phyloP scores from a whole-genome alignment of 2,113 vertebrate genomes.

The Cynoglossus semilaevis region DNA sequence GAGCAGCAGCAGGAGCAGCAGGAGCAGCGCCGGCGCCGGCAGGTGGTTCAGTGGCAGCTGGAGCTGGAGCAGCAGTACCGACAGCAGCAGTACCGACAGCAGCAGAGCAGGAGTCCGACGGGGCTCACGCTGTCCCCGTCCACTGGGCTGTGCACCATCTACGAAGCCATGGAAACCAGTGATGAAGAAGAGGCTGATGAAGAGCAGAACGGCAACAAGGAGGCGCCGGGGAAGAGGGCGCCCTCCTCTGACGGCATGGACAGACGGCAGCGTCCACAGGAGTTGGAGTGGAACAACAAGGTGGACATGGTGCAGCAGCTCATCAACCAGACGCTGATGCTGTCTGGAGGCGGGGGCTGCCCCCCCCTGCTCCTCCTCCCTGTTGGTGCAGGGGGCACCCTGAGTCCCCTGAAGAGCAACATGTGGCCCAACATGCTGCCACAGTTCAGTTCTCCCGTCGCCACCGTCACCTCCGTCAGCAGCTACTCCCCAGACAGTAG shows the following conservation, averaged over 20 bases:
- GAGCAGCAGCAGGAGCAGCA: constrained; percentile 67
- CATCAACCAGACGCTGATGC: constrained; percentile 83
- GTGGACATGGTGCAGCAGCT: constrained; percentile 87
- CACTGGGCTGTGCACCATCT: constrained; percentile 78
- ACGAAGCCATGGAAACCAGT: constrained; percentile 77
- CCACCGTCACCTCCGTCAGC: constrained; percentile 85
- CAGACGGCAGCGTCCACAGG: constrained; percentile 58
- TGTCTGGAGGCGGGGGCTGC: constrained; percentile 71
- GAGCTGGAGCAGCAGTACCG: constrained; percentile 67
- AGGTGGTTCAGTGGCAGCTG: constrained; percentile 65
- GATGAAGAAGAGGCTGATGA: constrained; percentile 67
- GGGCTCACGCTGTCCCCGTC: constrained; percentile 65
- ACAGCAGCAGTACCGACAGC: constrained; percentile 63
- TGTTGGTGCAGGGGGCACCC: constrained; percentile 70
- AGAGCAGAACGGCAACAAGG: constrained; percentile 27
- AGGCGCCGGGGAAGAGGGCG: constrained; percentile 1
- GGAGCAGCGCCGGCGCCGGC: constrained; percentile 62
- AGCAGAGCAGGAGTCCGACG: constrained; percentile 59
- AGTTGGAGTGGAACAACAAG: constrained; percentile 76
- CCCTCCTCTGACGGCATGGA: constrained; percentile 22
- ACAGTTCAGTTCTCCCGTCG: constrained; percentile 77
- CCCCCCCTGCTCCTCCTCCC: constrained; percentile 71
- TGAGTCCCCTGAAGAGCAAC: constrained; percentile 82
- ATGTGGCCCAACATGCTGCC: constrained; percentile 84
- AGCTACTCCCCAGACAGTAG: constrained; percentile 84